Base-by-base conservation (phyloP, 1,140 invertebrate species). In the Zaprionus nigranus region DNA sequence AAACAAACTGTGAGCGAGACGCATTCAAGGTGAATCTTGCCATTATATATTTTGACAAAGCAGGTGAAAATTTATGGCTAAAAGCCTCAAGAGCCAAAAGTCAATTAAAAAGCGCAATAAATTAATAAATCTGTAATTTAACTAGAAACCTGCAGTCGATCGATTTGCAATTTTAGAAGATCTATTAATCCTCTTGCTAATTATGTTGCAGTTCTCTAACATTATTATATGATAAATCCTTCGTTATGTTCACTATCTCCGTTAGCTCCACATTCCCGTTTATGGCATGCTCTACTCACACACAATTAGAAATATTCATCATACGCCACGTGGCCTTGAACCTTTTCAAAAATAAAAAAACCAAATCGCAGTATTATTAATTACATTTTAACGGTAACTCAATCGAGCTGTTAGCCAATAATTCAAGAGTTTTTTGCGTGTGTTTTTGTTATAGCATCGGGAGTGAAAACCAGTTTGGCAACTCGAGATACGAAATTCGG, bases 311-410 rank as follows among this genome's bases (percentile, higher is more conserved):
- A 54, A 57, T 69, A 79, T 66, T 73, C 28, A 67, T 68, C 40
- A 79, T 85, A 85, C 67, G 75, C 75, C 58, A 56, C 63, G 78
- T 78, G 67, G 62, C 84, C 84, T 87, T 87, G 84, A 87, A 88
- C 84, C 72, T 78, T 75, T 68, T 17, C 9, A 57, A 57, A n/a
- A 54, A 64, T n/a, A 40, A 34, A 30, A 22, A 26, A 28, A 60
- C 49, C 40, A 77, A 88, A 82, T 63, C 67, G 57, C 56, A 78
- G 66, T 74, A 75, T 81, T 90, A 81, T 90, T 90, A 88, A 88
- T 90, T 81, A 78, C 58, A 75, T 90, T 81, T 81, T 84, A 88
- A 88, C 84, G 84, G 84, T 88, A 78, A 71, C 58, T 40, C 36
- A 66, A 84, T 66, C 70, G 43, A 54, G 28, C 62, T 66, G 62